These are phyloP conservation scores for Octodon degus DNA, from an alignment of 2,113 vertebrate species.

Conservation along the genomic window DNA sequence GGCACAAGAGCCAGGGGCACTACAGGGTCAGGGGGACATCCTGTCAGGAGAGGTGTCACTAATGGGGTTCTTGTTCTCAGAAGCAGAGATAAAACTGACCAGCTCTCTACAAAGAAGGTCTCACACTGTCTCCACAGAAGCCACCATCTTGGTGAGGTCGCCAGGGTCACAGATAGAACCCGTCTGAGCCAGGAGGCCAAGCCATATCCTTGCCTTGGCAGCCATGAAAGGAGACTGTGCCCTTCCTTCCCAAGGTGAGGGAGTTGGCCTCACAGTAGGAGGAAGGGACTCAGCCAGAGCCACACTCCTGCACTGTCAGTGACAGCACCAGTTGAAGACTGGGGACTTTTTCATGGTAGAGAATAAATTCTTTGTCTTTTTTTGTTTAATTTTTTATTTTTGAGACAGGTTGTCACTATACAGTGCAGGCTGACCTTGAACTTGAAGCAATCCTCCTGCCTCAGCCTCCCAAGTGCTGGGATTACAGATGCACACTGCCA, in stretches of 20 bases:
- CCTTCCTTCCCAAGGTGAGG: rapidly evolving
- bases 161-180: neutral
- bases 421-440: neutral
- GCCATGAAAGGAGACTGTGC: neutral
- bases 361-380: neutral
- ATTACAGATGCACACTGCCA: neutral
- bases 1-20: neutral
- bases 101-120: neutral
- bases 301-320: neutral
- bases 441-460: neutral
- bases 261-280: neutral
- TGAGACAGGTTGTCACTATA: neutral
- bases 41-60: neutral
- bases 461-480: neutral
- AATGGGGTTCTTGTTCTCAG: neutral
- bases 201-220: neutral
- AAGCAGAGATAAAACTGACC: neutral
- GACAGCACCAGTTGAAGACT: neutral
- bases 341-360: neutral
- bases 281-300: neutral
- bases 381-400: neutral
- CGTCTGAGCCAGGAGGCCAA: neutral
- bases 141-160: neutral
- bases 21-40: neutral
- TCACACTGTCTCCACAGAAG: neutral